Evolutionary conservation across 2,888 invertebrate genomes (phyloP), one percentile per base, ranked within the genome.

Genomic region (Thyatira batis): DNA sequence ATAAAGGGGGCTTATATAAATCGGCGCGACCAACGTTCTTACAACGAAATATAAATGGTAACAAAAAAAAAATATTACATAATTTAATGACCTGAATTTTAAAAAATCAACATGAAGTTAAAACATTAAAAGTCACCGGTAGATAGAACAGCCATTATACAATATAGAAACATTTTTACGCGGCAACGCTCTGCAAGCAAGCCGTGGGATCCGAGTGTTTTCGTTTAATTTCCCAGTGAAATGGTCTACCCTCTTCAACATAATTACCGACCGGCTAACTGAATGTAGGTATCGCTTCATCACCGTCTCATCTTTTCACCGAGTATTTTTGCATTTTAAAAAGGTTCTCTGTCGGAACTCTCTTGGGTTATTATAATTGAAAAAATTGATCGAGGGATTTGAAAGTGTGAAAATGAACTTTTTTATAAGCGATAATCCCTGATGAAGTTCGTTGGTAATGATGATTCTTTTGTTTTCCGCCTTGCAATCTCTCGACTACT

Each of bases 191-290:
- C 61, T 57, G 57, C 61, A 62, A 65, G 63, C 60, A 67, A 67
- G 61, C 69, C 56, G 56, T 61, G 63, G 65, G 66, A 73, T 67
- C 63, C 76, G 72, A 80, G 82, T 88, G 88, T 88, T 89, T 88
- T 89, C 88, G 67, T 89, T 89, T 85, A 82, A 89, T 89, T 88
- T 88, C 80, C 80, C 77, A 76, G 79, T 75, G 69, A 87, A 87
- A 85, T 82, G 82, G 80, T 76, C 76, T 77, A 69, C 80, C 78
- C 82, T 84, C 82, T 77, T 81, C 80, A 79, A 80, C 80, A 76
- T 85, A 87, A 89, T 89, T 87, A 87, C 81, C 63, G 68, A 72
- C 65, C 69, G 65, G 73, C 78, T 79, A 85, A 80, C 82, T 78
- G 79, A 76, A 81, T 82, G 78, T 79, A 68, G 64, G 64, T 72